Base-by-base conservation (phyloP, 1,140 invertebrate genomes). In the Lethrus apterus region DNA sequence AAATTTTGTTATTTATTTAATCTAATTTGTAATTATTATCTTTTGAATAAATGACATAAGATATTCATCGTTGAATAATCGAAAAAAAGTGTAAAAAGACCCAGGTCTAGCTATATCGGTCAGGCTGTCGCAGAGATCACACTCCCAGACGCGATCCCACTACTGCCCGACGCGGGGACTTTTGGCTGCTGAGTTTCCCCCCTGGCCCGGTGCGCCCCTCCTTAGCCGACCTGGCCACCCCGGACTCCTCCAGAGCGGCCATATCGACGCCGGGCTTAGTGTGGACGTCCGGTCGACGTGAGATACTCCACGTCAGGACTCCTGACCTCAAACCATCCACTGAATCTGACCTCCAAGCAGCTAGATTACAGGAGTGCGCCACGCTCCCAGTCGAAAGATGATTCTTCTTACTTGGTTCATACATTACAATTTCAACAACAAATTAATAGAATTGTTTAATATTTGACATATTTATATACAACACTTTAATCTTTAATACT, bases 141-240 rank as follows among this genome's bases (percentile, higher is more conserved):
- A 90, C 89, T 93, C 90, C 87, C 86, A 78, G 86, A 79, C 85
- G 89, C 90, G 81, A 89, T 92, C 89, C 89, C 88, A 89, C 89
- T 93, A 92, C 89, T 91, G 87, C 84, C 75, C 83, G 75, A 85
- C 87, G 87, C 86, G 88, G 86, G 81, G 82, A 85, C 87, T 93
- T 89, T 91, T 89, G 86, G 85, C 86, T 92, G 89, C 87, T 91
- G 81, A 78, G 83, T 93, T 89, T 84, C 89, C 86, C 84, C 83
- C 83, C 89, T 93, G 88, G 86, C 87, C 89, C 89, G 83, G 77
- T 93, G 74, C 89, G 81, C 85, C 84, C 81, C 87, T 93, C 89
- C 79, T 93, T 85, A 81, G 77, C 78, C 75, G 85, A 92, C 89
- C 89, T 92, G 88, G 84, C 61, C 52, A 70, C 71, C 76, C 72